A percentile compares a stretch with the other conserved stretches of the same genome.
phyloP scores from a whole-genome alignment of 2,113 vertebrate species.

The Pyrgilauda ruficollis region DNA sequence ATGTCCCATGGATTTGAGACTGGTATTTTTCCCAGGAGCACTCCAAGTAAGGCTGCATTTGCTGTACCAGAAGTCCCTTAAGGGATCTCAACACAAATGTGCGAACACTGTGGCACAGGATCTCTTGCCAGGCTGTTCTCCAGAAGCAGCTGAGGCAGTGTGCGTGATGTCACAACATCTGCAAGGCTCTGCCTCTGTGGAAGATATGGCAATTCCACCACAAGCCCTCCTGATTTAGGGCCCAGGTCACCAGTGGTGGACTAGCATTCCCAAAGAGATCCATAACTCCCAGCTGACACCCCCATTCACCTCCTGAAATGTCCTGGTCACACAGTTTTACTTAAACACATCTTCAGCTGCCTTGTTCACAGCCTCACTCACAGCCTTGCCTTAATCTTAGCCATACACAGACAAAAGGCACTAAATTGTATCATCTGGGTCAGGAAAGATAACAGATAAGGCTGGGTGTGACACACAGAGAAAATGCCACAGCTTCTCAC shows the following conservation, averaged over 20 bases:
- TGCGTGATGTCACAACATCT: background rate
- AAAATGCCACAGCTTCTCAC: background rate
- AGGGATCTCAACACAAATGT: background rate
- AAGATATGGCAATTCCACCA: background rate
- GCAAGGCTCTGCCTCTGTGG: background rate
- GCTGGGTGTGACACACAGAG: background rate
- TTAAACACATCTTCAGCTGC: background rate
- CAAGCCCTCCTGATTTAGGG: background rate
- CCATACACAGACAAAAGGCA: background rate
- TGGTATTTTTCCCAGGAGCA: background rate
- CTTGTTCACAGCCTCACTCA: background rate
- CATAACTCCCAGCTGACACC: background rate
- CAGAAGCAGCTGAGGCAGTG: background rate
- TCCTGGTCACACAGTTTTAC: background rate
- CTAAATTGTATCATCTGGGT: background rate
- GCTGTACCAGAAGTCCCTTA: background rate
- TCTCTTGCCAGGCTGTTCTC: background rate
- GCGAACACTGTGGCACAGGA: background rate
- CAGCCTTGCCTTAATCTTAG: background rate
- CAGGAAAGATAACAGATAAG: background rate
- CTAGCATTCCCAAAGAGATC: background rate
- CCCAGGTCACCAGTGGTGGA: background rate
- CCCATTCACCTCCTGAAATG: background rate
- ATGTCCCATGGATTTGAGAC: background rate
- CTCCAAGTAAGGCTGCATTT: background rate